phyloP scores from a whole-genome alignment of 2,888 invertebrate genomes.

The Cremastinae sp. region DNA sequence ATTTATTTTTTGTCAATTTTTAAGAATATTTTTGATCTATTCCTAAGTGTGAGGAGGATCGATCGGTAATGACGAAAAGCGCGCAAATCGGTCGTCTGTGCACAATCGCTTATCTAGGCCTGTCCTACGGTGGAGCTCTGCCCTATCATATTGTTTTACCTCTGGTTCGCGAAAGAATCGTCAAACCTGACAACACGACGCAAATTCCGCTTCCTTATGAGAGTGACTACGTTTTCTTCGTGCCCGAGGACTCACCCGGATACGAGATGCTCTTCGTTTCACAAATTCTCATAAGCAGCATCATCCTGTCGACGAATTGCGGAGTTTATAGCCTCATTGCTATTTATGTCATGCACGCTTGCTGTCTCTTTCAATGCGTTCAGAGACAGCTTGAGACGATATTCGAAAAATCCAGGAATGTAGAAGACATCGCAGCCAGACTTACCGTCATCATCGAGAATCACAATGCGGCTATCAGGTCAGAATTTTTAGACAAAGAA shows the following conservation, averaged over 20 bases:
- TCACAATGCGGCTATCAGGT: conserved; percentile 61
- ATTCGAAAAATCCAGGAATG: conserved; percentile 25
- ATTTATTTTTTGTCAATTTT: too few relatives aligned
- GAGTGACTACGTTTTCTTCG: conserved; percentile 71
- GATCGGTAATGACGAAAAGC: conserved; percentile 71
- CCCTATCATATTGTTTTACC: conserved; percentile 75
- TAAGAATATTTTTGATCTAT: too few relatives aligned
- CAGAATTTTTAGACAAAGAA: too few relatives aligned
- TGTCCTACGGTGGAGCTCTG: conserved; percentile 74
- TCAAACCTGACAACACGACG: conserved; percentile 66
- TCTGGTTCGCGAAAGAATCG: conserved; percentile 66
- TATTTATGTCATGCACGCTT: conserved; percentile 69
- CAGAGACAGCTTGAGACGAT: conserved; percentile 62
- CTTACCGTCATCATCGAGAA: conserved; percentile 50
- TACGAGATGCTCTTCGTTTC: conserved; percentile 69
- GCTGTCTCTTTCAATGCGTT: conserved; percentile 69
- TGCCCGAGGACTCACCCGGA: conserved; percentile 67
- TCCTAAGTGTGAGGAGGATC: conserved; percentile 70
- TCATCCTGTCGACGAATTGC: conserved; percentile 70
- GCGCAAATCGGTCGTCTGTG: conserved; percentile 73
- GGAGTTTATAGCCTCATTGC: conserved; percentile 72
- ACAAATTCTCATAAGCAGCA: conserved; percentile 70
- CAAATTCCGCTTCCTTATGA: conserved; percentile 71
- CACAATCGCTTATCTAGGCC: conserved; percentile 70
- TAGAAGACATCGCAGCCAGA: conserved; percentile 33